Evolutionary conservation across 2,888 invertebrate species (phyloP).

Genomic region (Lissonota sp.): DNA sequence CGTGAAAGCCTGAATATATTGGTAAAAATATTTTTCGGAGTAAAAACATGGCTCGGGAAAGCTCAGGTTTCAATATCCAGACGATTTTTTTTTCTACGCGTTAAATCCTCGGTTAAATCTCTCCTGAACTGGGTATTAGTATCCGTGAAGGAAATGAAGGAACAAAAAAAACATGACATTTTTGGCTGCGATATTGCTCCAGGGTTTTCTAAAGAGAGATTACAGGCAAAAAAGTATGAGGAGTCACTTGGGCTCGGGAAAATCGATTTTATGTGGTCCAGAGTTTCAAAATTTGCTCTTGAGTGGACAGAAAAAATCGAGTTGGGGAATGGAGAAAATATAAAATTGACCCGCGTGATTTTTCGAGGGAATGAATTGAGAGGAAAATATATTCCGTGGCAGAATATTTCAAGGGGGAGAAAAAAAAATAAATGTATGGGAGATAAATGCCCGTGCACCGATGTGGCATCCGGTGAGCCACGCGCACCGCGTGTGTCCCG

Average conservation of each 20-base stretch:
- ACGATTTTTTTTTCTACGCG: too few species aligned
- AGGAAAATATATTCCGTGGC: background rate
- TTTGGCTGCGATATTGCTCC: conserved; percentile 56
- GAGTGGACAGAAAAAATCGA: background rate
- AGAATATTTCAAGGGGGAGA: conserved; percentile 27
- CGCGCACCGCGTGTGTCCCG: conserved; percentile 80
- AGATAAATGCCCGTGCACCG: conserved; percentile 42
- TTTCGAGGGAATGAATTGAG: background rate
- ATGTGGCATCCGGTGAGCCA: conserved; percentile 76
- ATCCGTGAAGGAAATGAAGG: conserved; percentile 1
- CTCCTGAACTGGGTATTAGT: background rate
- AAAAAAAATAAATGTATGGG: conserved; percentile 25
- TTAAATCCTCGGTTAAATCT: background rate
- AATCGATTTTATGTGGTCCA: background rate
- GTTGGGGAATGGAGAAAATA: conserved; percentile 2
- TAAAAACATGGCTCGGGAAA: too few species aligned
- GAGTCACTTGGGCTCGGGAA: background rate
- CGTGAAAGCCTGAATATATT: too few species aligned
- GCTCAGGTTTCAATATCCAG: too few species aligned
- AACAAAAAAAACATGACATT: conserved; percentile 39
- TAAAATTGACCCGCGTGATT: conserved; percentile 40
- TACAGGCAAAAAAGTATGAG: conserved; percentile 12
- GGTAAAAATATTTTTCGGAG: too few species aligned
- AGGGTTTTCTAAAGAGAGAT: conserved; percentile 50
- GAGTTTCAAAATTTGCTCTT: background rate